Conservation (phyloP, 2,797 vertebrate species). For the Ara ararauna region DNA sequence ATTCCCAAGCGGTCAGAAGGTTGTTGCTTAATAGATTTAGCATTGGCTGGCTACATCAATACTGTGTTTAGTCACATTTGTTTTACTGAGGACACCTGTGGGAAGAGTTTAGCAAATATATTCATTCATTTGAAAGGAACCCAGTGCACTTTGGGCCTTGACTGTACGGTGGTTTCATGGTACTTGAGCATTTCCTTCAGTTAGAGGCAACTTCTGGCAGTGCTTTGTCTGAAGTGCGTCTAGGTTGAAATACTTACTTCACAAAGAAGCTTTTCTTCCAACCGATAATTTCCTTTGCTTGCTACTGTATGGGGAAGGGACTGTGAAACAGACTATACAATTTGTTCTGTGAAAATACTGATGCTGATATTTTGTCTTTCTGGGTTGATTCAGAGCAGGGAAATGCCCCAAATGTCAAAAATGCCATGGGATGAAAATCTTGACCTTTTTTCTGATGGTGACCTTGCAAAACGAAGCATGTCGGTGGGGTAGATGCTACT, state of each 20-base stretch:
- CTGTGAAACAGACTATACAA: background rate
- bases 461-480: background rate
- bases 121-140: slow-evolving; percentile 50
- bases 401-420: background rate
- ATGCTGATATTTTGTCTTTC: background rate
- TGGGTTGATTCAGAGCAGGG: background rate
- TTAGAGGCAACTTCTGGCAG: background rate
- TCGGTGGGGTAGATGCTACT: background rate
- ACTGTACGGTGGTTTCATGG: background rate
- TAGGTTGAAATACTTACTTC: background rate
- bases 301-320: background rate
- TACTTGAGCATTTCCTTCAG: background rate
- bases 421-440: background rate
- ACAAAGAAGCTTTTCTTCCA: background rate
- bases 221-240: background rate
- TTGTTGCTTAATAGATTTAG: slow-evolving; percentile 72
- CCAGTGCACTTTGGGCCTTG: slow-evolving; percentile 46
- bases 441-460: background rate
- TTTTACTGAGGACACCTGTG: slow-evolving; percentile 64
- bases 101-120: slow-evolving; percentile 53
- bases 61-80: slow-evolving; percentile 67
- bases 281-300: background rate
- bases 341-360: background rate
- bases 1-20: slow-evolving; percentile 69
- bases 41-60: slow-evolving; percentile 62